phyloP scores from a whole-genome alignment of 2,797 vertebrate species.

The Buphagus erythrorhynchus region DNA sequence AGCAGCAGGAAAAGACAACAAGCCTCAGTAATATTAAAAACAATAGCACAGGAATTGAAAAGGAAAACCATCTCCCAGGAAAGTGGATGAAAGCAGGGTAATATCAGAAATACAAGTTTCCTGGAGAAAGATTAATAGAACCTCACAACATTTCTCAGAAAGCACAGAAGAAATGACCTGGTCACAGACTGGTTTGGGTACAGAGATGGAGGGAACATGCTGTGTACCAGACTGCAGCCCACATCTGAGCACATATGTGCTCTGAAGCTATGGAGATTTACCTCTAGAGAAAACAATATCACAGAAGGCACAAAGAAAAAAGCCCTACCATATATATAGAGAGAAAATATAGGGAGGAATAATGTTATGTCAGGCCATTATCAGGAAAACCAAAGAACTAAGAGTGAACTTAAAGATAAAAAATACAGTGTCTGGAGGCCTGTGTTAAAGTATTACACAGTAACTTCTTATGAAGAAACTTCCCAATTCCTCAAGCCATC shows the following conservation, averaged over 20 bases:
- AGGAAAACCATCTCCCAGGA: background rate
- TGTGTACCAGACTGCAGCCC: background rate
- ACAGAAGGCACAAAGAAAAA: background rate
- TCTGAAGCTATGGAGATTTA: background rate
- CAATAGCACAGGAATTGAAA: background rate
- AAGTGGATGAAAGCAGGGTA: background rate
- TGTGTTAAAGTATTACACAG: background rate
- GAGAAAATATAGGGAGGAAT: background rate
- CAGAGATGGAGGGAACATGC: background rate
- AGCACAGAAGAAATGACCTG: background rate
- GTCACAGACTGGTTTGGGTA: background rate
- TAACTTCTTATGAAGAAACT: background rate
- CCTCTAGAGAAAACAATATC: background rate
- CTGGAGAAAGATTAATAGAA: slow-evolving; percentile 14
- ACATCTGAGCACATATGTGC: background rate
- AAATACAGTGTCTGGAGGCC: background rate
- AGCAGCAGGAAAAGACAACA: background rate
- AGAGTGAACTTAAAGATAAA: background rate
- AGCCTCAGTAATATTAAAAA: background rate
- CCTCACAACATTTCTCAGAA: background rate
- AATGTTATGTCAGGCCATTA: background rate
- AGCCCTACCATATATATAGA: background rate
- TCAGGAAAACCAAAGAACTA: background rate
- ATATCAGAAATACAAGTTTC: slow-evolving; percentile 5
- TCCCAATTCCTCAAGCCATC: background rate